phyloP scores from a whole-genome alignment of 2,113 vertebrate species.

The Formicarius rufipectus region DNA sequence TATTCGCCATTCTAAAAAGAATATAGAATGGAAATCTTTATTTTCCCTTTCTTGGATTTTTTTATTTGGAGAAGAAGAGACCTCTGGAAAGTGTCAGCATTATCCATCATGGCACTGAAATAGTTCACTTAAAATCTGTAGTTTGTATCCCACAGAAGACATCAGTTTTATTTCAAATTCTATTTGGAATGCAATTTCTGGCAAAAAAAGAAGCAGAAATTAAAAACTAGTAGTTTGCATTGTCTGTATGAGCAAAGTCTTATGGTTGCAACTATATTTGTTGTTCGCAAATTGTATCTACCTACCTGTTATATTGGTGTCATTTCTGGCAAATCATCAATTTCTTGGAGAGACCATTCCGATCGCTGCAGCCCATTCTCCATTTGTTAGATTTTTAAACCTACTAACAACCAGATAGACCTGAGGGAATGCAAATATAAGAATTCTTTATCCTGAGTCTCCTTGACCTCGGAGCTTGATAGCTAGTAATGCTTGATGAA shows the following conservation, averaged over 20 bases:
- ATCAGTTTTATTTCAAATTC: not conserved
- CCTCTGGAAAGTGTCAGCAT: not conserved
- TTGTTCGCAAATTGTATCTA: not conserved
- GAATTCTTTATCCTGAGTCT: not conserved
- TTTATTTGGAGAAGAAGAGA: not conserved
- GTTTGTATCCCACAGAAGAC: not conserved
- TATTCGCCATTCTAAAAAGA: not conserved
- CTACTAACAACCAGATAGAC: not conserved
- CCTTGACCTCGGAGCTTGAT: not conserved
- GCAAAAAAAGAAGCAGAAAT: not conserved
- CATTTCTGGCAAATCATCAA: not conserved
- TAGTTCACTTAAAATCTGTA: not conserved
- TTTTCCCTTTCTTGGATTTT: not conserved
- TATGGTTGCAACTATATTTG: not conserved
- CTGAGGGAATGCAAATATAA: not conserved
- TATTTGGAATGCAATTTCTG: not conserved
- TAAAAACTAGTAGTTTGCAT: not conserved
- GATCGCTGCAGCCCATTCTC: not conserved
- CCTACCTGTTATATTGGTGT: not conserved
- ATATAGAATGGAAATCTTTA: not conserved
- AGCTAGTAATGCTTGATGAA: not conserved
- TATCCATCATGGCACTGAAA: not conserved
- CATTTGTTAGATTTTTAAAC: not conserved
- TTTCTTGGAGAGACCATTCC: not conserved
- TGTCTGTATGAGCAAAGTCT: not conserved